These are phyloP conservation scores for Cyaniris semiargus DNA, from an alignment of 2,888 invertebrate species.

Conservation along the genomic window DNA sequence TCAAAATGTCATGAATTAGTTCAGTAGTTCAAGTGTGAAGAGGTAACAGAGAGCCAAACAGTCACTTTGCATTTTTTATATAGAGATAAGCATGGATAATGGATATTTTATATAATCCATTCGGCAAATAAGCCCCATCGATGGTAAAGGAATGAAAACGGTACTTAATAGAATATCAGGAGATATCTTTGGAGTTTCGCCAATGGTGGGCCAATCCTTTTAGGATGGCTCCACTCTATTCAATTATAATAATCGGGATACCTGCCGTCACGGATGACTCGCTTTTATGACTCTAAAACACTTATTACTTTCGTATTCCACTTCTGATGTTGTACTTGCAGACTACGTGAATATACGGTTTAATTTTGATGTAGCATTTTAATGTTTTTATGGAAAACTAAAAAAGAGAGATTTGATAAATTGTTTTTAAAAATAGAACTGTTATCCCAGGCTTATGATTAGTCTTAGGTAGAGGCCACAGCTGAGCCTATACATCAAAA, in stretches of 20 bases:
- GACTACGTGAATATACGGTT: background rate
- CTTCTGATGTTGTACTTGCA: background rate
- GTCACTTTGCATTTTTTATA: too few species aligned
- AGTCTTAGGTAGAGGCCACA: too few species aligned
- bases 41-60: too few species aligned
- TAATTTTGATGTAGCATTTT: background rate
- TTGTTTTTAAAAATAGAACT: too few species aligned
- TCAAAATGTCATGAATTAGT: too few species aligned
- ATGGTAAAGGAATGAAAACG: conserved; percentile 28
- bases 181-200: conserved; percentile 29
- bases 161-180: conserved; percentile 31
- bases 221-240: conserved; percentile 35
- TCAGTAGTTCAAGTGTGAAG: too few species aligned
- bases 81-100: too few species aligned
- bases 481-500: too few species aligned
- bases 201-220: conserved; percentile 31
- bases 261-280: conserved; percentile 31
- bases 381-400: background rate
- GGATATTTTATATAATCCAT: background rate
- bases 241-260: conserved; percentile 34
- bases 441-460: too few species aligned
- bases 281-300: conserved; percentile 32
- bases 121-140: background rate
- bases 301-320: conserved; percentile 19
- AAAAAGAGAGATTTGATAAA: too few species aligned